Conservation (phyloP, 2,888 invertebrate species). For the Cephus runcator region DNA sequence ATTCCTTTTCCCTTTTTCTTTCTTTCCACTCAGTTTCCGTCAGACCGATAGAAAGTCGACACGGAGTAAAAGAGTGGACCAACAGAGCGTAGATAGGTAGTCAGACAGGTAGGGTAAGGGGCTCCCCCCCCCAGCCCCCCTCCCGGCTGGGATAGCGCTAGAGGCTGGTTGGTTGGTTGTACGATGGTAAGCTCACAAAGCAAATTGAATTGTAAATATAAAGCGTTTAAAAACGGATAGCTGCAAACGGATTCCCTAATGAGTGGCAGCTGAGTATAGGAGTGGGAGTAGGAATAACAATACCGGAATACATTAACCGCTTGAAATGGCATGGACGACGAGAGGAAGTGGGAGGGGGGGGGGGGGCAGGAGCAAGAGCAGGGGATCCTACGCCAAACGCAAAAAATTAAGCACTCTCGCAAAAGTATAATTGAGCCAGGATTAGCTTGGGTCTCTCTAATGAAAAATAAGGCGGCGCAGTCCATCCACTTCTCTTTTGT, state of each 20-base stretch:
- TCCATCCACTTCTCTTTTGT: slow-evolving; percentile 8
- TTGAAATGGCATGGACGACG: slow-evolving; percentile 31
- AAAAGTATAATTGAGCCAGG: slow-evolving; percentile 39
- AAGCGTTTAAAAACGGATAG: slow-evolving; percentile 53
- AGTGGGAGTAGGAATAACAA: slow-evolving; percentile 51
- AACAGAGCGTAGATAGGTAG: neutral
- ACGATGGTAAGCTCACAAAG: slow-evolving; percentile 28
- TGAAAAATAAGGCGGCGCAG: slow-evolving; percentile 33
- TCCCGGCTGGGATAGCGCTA: neutral
- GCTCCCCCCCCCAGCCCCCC: neutral
- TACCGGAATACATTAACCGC: slow-evolving; percentile 52
- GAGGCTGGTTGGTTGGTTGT: neutral
- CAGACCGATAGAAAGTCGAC: neutral
- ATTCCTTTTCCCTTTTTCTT: neutral
- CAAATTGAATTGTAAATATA: slow-evolving; percentile 59
- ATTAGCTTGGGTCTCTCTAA: slow-evolving; percentile 37
- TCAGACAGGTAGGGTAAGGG: neutral
- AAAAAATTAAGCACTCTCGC: slow-evolving; percentile 19
- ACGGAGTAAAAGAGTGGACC: neutral
- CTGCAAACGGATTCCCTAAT: slow-evolving; percentile 51
- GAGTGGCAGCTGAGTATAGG: slow-evolving; percentile 45
- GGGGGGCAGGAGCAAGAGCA: neutral
- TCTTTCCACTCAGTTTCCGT: neutral
- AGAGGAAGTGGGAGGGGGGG: neutral
- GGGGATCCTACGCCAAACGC: neutral